Conservation (phyloP, 2,113 vertebrate species). For the Phylloscopus whistleri region DNA sequence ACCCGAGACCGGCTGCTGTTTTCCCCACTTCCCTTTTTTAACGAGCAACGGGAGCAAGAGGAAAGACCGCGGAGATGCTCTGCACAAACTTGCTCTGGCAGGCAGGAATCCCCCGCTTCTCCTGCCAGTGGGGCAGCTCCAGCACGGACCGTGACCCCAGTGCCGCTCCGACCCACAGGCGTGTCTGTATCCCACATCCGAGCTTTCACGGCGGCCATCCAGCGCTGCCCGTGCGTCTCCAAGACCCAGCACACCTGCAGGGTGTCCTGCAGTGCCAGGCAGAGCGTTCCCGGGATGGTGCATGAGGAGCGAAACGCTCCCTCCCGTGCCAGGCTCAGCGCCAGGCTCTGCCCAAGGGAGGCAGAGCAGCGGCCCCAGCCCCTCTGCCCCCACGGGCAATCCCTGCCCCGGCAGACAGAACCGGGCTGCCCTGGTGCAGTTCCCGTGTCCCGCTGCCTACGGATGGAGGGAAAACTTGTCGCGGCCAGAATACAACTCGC, state of each 20-base stretch:
- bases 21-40: not conserved
- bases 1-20: fast-evolving
- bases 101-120: not conserved
- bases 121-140: not conserved
- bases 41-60: not conserved
- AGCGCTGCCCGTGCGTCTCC: not conserved
- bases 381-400: not conserved
- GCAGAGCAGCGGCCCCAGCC: not conserved
- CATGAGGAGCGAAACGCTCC: fast-evolving
- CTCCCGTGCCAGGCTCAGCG: not conserved
- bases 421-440: not conserved
- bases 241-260: not conserved
- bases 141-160: fast-evolving
- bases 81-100: fast-evolving
- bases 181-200: fast-evolving
- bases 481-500: not conserved
- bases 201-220: fast-evolving
- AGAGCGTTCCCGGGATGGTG: not conserved
- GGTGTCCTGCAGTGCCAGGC: not conserved
- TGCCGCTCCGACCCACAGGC: fast-evolving
- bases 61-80: not conserved
- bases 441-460: fast-evolving
- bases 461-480: not conserved
- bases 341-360: fast-evolving
- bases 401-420: not conserved